Conservation (phyloP, 64 coral and sea anemone genomes). For the Montipora cactus region DNA sequence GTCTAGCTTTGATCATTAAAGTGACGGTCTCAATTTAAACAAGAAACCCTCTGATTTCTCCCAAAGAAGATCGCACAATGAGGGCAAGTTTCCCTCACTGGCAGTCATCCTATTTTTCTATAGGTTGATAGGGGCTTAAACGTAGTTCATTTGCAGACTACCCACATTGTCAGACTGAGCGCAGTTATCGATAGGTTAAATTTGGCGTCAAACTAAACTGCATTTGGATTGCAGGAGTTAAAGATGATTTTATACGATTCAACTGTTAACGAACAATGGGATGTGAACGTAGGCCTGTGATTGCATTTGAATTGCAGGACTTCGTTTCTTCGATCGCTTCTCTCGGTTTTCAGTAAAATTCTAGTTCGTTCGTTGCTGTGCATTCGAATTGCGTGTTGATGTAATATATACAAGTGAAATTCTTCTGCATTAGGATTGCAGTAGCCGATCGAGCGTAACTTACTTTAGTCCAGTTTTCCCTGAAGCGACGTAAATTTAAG, state of each 20-base stretch:
- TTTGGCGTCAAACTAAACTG: conserved; percentile 22
- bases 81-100: too few relatives aligned
- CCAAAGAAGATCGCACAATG: too few relatives aligned
- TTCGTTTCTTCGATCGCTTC: not conserved
- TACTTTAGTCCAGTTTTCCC: conserved; percentile 1
- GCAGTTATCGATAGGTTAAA: not conserved
- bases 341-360: not conserved
- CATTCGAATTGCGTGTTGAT: conserved; percentile 39
- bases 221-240: conserved; percentile 28
- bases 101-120: too few relatives aligned
- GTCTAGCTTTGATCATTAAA: too few relatives aligned
- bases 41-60: too few relatives aligned
- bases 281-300: not conserved
- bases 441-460: not conserved
- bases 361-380: not conserved
- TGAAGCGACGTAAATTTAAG: not conserved
- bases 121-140: too few relatives aligned
- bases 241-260: not conserved
- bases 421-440: conserved; percentile 56
- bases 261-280: not conserved
- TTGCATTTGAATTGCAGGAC: conserved; percentile 52
- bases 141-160: not conserved
- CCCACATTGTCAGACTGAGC: not conserved
- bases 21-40: too few relatives aligned
- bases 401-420: not conserved